Base-by-base conservation (phyloP, 2,113 vertebrate genomes). In the Engraulis encrasicolus region DNA sequence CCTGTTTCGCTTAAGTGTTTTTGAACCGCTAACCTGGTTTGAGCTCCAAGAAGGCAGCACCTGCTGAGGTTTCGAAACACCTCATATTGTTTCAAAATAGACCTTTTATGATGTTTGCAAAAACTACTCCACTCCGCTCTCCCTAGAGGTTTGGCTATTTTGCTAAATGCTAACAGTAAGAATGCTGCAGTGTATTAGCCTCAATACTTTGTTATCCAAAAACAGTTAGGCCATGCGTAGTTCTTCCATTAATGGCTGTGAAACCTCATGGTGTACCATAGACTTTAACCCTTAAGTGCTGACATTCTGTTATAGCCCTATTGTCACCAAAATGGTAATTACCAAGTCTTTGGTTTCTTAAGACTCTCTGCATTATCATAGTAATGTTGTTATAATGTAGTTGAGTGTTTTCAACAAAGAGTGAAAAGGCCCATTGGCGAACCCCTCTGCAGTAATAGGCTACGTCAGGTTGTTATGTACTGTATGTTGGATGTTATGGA, bases 41-140 rank as follows among this genome's bases (percentile, higher is more conserved):
- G 27, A 74, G 27, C 66, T 74, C 66, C 66, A 74, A 74, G 66
- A 1, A 74, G 27, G 4, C 66, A 74, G 66, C 66, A 74, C 66
- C 66, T 74, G 66, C 66, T 74, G 66, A 15, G 66, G 66, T 36
- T 74, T 74, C 66, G 66, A 74, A 74, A 74, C 66, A 74, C 66
- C 66, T 74, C 66, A 34, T 34, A 36, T 74, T 34, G 66, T 74
- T 74, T 74, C 23, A 34, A 34, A 74, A 74, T 74, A 27, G 40
- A 5, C 17, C 34, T 74, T 74, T 74, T 23, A 74, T 74, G 27
- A 74, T 34, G 31, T 74, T 74, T 74, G 66, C 31, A 74, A 74
- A 74, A 27, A 66, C 23, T 66, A 66, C 58, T 31, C 19, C 54
- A 20, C 3, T 58, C 23, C 27, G 12, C n/a, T 66, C 6, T 15